Evolutionary conservation across 2,797 vertebrate genomes (phyloP).

Genomic region (Danio jaintianensis): DNA sequence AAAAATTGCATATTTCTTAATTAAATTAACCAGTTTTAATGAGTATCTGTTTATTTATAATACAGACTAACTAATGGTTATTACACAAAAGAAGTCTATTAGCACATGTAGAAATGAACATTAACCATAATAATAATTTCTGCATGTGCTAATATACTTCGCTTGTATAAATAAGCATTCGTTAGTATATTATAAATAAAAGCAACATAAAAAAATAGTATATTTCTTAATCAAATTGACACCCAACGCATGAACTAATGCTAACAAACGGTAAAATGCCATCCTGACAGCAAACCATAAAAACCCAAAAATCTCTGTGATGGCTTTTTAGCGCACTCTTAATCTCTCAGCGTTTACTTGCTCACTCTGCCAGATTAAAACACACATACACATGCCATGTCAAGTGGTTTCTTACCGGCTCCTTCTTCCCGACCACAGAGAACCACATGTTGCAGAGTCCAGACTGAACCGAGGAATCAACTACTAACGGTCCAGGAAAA

Average conservation of each 20-base stretch:
- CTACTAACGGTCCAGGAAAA: background rate
- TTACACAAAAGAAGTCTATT: too few species aligned
- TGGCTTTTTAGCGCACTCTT: background rate
- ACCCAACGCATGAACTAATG: background rate
- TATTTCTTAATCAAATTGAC: background rate
- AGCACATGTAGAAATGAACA: too few species aligned
- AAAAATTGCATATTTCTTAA: background rate
- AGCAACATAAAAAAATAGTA: background rate
- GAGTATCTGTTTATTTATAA: background rate
- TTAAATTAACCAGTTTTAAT: background rate
- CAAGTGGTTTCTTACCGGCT: conserved; percentile 80
- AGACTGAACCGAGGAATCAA: background rate
- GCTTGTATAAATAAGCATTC: background rate
- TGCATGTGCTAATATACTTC: background rate
- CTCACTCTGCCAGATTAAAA: conserved; percentile 23
- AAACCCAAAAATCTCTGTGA: background rate
- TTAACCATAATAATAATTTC: background rate
- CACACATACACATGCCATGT: conserved; percentile 43
- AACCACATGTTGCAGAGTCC: conserved; percentile 86
- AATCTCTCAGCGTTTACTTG: conserved; percentile 14
- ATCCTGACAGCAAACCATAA: background rate
- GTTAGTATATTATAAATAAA: background rate
- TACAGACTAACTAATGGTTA: too few species aligned
- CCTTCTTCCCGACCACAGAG: conserved; percentile 92
- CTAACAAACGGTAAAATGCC: background rate